Percentiles rank a stretch among this genome's conserved stretches.
Evolutionary conservation across 2,888 invertebrate genomes (phyloP).

Genomic region (Chirona hameri): DNA sequence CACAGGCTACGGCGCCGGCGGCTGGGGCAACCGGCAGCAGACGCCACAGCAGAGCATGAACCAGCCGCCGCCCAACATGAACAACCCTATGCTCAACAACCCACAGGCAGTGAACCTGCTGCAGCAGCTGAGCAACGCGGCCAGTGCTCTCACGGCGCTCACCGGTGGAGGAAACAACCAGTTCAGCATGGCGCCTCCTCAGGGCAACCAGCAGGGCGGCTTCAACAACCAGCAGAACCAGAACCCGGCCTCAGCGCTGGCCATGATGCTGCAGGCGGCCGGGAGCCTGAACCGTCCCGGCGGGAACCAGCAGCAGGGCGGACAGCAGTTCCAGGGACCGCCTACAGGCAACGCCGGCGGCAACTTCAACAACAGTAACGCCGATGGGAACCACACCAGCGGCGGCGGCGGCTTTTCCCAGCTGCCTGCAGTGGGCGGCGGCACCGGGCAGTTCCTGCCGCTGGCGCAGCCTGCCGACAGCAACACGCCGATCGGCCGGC

Average conservation of each 20-base stretch:
- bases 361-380: background rate
- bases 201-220: background rate
- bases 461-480: background rate
- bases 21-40: background rate
- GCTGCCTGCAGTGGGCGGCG: background rate
- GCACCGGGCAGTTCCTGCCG: background rate
- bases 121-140: slow-evolving; percentile 41
- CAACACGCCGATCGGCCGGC: slow-evolving; percentile 56
- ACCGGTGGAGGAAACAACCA: background rate
- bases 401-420: slow-evolving; percentile 1
- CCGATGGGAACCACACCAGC: background rate
- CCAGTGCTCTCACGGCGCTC: background rate
- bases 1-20: background rate
- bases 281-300: background rate
- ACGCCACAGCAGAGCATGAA: background rate
- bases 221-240: background rate
- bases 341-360: background rate
- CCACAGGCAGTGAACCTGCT: slow-evolving; percentile 57
- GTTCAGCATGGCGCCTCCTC: background rate
- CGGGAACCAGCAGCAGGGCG: background rate
- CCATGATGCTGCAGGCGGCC: slow-evolving; percentile 14
- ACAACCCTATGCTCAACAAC: slow-evolving; percentile 57
- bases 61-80: slow-evolving; percentile 47
- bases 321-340: background rate
- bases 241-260: background rate